Conservation (phyloP, 2,113 vertebrate genomes). For the Falco punctatus region DNA sequence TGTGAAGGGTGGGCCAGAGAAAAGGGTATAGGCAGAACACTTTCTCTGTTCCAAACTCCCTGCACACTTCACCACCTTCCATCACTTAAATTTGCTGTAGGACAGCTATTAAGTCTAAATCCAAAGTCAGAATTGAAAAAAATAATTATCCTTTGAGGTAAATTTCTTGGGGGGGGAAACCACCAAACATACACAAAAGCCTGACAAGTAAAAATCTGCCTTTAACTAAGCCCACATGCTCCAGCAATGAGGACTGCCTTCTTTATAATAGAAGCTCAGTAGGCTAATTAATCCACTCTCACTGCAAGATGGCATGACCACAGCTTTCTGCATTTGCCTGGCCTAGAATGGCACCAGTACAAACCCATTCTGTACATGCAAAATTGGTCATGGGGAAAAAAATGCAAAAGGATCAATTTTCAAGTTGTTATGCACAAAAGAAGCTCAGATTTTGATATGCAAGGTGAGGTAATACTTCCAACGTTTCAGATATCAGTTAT, state of each 20-base stretch:
- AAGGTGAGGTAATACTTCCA: not conserved
- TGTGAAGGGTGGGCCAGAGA: not conserved
- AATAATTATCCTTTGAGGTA: not conserved
- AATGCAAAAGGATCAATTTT: not conserved
- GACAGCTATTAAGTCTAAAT: not conserved
- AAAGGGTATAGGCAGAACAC: not conserved
- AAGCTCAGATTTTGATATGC: not conserved
- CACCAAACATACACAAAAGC: not conserved
- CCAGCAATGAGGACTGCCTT: not conserved
- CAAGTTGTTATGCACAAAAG: not conserved
- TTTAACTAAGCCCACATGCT: not conserved
- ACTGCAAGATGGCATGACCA: not conserved
- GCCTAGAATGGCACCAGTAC: not conserved
- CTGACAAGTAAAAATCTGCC: not conserved
- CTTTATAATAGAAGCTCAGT: not conserved
- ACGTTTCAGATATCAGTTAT: not conserved
- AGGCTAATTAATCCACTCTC: not conserved
- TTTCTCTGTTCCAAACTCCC: not conserved
- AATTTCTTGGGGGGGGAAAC: not conserved
- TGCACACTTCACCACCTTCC: not conserved
- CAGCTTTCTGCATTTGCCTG: not conserved
- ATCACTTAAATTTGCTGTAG: not conserved
- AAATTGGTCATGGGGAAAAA: not conserved
- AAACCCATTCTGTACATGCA: not conserved
- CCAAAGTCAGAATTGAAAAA: not conserved